Evolutionary conservation across 1,140 invertebrate genomes (phyloP).

Genomic region (Vollenhovia emeryi): DNA sequence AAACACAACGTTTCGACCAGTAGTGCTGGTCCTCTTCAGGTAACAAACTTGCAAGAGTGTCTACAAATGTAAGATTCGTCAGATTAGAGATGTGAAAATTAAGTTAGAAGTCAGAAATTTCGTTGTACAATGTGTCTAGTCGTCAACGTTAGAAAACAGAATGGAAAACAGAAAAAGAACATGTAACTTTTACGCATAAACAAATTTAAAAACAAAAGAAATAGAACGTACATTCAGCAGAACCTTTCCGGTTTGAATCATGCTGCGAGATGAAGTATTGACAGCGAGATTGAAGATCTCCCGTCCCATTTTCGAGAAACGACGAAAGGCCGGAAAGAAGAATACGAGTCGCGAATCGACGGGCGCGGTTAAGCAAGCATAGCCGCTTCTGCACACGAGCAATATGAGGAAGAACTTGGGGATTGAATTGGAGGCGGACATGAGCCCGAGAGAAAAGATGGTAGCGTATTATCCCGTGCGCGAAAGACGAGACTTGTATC

Average conservation of each 20-base stretch:
- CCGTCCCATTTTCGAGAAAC: slow-evolving; percentile 18
- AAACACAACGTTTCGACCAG: too few species aligned
- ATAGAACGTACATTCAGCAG: not conserved
- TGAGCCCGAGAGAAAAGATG: slow-evolving; percentile 23
- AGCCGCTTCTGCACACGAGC: not conserved
- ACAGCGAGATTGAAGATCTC: slow-evolving; percentile 49
- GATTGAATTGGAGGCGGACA: slow-evolving; percentile 41
- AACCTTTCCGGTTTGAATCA: not conserved
- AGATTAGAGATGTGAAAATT: too few species aligned
- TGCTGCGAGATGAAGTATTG: slow-evolving; percentile 36
- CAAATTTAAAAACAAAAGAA: not conserved
- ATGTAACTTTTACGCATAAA: not conserved
- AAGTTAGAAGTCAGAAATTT: too few species aligned
- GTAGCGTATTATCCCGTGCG: slow-evolving; percentile 30
- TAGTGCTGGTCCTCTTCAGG: too few species aligned
- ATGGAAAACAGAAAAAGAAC: too few species aligned
- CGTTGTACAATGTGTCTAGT: too few species aligned
- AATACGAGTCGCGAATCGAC: slow-evolving; percentile 30
- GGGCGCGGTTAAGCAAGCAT: slow-evolving; percentile 36
- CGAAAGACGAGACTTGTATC: slow-evolving; percentile 32
- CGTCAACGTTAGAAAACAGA: too few species aligned
- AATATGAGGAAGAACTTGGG: not conserved
- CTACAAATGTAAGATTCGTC: too few species aligned
- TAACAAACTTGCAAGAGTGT: too few species aligned
- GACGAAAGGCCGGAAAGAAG: not conserved